Base-by-base conservation (phyloP, 2,888 invertebrate species). In the Melieria omissa region DNA sequence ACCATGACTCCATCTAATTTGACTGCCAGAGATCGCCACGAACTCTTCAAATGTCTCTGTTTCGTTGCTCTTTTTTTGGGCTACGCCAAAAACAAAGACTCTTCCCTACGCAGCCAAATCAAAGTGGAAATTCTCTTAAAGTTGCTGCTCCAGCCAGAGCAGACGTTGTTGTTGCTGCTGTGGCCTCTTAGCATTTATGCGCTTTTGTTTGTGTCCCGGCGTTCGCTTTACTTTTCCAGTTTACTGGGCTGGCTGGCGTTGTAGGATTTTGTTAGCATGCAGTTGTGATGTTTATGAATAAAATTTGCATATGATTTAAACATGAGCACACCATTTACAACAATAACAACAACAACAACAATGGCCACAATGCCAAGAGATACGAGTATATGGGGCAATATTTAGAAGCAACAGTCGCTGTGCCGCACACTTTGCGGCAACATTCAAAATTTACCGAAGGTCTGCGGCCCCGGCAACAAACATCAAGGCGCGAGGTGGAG, bases 261-360 rank as follows among this genome's bases (percentile, higher is more conserved):
- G 44, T 41, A 5, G 4, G 10, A 44, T 45, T 45, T 65, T 14
- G 67, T 71, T 71, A 68, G 73, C 73, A 70, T 73, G 73, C 71
- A 73, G 73, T 73, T 75, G 72, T 73, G 67, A 75, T 75, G 75
- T 75, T 75, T 75, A 73, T 73, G 73, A 75, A 75, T 75, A 75
- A 75, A 75, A 75, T 75, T 75, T 73, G 72, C 75, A 75, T 75
- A 70, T 64, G 66, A 75, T 75, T 73, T 70, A 68, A 73, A 69
- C 73, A 71, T 71, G 75, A 71, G 71, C 69, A 63, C 29, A 54
- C 60, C 55, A 63, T 52, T 69, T 69, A 69, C 46, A 45, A 63
- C 55, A 62, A 46, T 47, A 29, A 63, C 47, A 69, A 58, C 67
- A 60, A 57, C 41, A 60, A 42, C 58, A 46, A 8, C 46, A 58